A percentile compares a stretch with the other conserved stretches of the same genome.
Conservation (phyloP, 2,797 vertebrate species). For the Cyprinella venusta region DNA sequence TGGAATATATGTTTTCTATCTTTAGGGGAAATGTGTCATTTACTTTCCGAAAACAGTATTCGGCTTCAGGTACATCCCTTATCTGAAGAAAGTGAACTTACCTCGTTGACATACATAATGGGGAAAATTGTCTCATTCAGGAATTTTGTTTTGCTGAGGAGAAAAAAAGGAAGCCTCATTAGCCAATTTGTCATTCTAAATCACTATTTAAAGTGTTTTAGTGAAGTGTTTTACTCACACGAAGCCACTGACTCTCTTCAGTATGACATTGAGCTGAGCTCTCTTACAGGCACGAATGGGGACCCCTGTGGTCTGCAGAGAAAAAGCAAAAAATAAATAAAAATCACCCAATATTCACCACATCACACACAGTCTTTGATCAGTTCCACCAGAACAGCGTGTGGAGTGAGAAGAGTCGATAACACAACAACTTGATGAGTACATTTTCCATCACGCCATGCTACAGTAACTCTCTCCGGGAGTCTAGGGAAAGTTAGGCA, state of each 20-base stretch:
- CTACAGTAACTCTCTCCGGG: not conserved
- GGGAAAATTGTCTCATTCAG: constrained; percentile 83
- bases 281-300: constrained; percentile 84
- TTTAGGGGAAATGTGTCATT: not conserved
- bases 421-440: not conserved
- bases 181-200: not conserved
- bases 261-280: constrained; percentile 82
- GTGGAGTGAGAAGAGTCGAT: not conserved
- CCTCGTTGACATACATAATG: constrained; percentile 86
- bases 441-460: not conserved
- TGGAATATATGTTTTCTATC: not conserved
- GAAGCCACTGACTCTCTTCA: constrained; percentile 79
- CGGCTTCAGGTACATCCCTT: not conserved
- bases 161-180: not conserved
- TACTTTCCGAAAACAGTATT: not conserved
- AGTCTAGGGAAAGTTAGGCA: not conserved
- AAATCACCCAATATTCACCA: not conserved
- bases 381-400: not conserved
- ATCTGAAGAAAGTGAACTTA: constrained; percentile 59
- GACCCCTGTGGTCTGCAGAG: constrained; percentile 77
- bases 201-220: not conserved
- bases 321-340: not conserved
- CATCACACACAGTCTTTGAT: not conserved
- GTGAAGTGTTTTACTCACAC: constrained; percentile 72
- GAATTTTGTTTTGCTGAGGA: constrained; percentile 72